These are phyloP conservation scores for Coluber constrictor DNA, from an alignment of 2,797 vertebrate species.

Conservation along the genomic window DNA sequence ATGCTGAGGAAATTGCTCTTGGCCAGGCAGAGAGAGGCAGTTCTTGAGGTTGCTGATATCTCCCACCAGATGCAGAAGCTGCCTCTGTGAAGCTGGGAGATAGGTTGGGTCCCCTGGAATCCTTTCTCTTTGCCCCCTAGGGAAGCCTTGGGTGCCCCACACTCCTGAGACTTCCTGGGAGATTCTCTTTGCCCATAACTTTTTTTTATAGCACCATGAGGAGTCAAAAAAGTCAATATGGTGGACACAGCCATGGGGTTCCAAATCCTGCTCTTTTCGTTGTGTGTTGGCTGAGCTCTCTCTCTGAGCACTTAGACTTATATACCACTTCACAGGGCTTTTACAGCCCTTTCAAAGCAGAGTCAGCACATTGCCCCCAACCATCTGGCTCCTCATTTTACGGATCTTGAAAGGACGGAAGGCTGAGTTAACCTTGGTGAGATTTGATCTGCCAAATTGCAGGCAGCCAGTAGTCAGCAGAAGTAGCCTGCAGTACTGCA, in stretches of 20 bases:
- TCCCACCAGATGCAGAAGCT: not conserved
- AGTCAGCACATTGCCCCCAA: no score
- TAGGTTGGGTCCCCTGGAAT: not conserved
- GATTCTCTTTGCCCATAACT: not conserved
- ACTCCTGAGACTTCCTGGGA: not conserved
- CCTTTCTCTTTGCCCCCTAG: not conserved
- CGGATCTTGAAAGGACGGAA: no score
- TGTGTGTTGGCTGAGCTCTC: not conserved
- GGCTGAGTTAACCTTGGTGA: no score
- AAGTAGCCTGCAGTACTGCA: no score
- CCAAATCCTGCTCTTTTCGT: not conserved
- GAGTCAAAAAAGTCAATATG: not conserved
- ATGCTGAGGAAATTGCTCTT: not conserved
- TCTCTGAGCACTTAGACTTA: no score
- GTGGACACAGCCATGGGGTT: not conserved
- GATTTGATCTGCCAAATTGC: no score
- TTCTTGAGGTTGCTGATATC: not conserved
- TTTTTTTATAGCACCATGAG: not conserved
- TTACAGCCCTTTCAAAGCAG: no score
- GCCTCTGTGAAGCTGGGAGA: not conserved
- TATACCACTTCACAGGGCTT: no score
- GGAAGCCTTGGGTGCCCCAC: not conserved
- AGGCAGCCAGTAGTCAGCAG: no score
- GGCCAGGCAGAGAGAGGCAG: not conserved
- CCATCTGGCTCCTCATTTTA: no score